phyloP scores from a whole-genome alignment of 2,888 invertebrate genomes.

The Barypeithes pellucidus region DNA sequence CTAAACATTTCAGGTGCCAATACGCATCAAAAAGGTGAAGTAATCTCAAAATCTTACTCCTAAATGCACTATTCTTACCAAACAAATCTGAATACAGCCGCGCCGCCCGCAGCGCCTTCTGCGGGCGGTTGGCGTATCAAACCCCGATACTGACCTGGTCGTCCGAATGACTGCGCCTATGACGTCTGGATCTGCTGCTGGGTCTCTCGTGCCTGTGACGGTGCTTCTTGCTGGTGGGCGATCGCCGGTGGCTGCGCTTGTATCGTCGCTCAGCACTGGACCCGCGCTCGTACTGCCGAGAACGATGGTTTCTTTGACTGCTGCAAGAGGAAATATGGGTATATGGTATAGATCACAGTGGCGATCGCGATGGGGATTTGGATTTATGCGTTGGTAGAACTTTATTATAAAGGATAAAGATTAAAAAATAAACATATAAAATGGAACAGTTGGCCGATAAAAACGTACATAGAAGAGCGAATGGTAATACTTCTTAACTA shows the following conservation, averaged over 20 bases:
- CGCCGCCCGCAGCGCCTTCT: constrained; percentile 23
- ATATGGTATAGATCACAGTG: constrained; percentile 20
- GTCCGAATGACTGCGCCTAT: constrained; percentile 72
- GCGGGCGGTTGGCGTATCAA: constrained; percentile 37
- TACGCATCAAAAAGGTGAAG: constrained; percentile 17
- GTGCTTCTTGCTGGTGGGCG: constrained; percentile 85
- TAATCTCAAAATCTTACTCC: constrained; percentile 33
- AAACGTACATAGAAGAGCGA: no score
- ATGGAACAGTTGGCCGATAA: neutral
- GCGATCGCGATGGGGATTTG: neutral
- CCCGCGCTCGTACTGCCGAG: constrained; percentile 80
- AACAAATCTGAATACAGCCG: constrained; percentile 25
- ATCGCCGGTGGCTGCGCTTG: constrained; percentile 88
- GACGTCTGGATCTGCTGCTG: constrained; percentile 65
- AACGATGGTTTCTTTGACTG: constrained; percentile 76
- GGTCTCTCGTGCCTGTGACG: constrained; percentile 80
- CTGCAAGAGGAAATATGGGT: constrained; percentile 67
- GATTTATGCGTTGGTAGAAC: neutral
- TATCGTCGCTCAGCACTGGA: constrained; percentile 87
- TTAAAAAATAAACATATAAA: neutral
- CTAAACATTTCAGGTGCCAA: constrained; percentile 44
- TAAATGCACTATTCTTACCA: constrained; percentile 49
- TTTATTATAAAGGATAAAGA: neutral
- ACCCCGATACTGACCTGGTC: constrained; percentile 67
- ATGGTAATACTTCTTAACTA: no score